Evolutionary conservation across 1,140 invertebrate genomes (phyloP), one percentile per base, ranked within the genome.

Genomic region (Aphaenogaster rudis): DNA sequence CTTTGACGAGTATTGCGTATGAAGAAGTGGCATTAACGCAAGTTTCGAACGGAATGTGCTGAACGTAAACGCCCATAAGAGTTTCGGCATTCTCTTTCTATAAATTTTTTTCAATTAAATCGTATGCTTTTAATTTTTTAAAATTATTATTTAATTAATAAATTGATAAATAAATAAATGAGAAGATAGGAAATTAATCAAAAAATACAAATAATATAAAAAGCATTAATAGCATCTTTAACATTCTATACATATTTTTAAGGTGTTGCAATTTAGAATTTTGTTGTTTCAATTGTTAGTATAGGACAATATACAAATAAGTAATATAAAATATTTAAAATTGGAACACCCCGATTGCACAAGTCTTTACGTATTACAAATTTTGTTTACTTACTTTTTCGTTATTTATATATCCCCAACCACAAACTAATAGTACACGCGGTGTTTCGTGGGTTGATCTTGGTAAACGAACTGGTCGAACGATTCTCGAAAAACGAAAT

Each of bases 351-450:
- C 11, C 57, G 6, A 71, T 39, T 61, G 2, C 15, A 17, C 13
- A 39, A 71, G 57, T 42, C n/a, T 4, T 71, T 74, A 57, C 1
- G 8, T 84, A 39, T 54, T 42, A 61, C 21, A 39, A 54, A 74
- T n/a, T 82, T 39, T 67, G 5, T 6, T 54, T 33, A 72, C 88
- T 89, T 13, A 89, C 87, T 8, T 33, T 13, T 17, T 21, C 36
- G 1, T 82, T 86, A n/a, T 50, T 4, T 59, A 3, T 57, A 15
- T 59, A 39, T 64, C 92, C 92, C 92, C 92, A 93, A 45, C 92
- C 92, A 39, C 90, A 88, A 39, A 91, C 88, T 36, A 84, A 89
- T 21, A 93, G 72, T 50, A 21, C 17, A 8, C n/a, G 21, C 1
- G 90, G 88, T 36, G 71, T n/a, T 45, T 36, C 8, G 13, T 63